These are phyloP conservation scores for Ceratina japonica DNA, from an alignment of 1,140 invertebrate species.

Conservation along the genomic window DNA sequence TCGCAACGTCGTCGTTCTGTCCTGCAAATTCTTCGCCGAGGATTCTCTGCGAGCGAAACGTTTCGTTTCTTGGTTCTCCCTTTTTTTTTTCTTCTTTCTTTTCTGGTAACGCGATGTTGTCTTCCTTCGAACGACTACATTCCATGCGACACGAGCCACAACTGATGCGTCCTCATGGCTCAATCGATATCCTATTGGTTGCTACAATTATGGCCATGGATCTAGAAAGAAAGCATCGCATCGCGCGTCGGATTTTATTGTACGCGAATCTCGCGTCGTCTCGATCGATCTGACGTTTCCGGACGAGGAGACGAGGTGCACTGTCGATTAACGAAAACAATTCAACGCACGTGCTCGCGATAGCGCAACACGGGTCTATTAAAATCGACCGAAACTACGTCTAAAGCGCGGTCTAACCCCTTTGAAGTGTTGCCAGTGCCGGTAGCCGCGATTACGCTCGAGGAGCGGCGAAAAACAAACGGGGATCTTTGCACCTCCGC, in stretches of 20 bases:
- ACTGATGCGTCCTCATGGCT: slow-evolving; percentile 68
- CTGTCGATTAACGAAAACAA: neutral
- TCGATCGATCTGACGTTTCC: slow-evolving; percentile 26
- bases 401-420: neutral
- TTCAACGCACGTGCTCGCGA: neutral
- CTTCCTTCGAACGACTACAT: slow-evolving; percentile 41
- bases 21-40: neutral
- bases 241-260: too few species aligned
- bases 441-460: neutral
- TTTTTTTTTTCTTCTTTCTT: neutral
- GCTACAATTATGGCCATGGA: slow-evolving; percentile 70
- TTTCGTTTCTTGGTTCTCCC: neutral
- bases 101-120: slow-evolving; percentile 9
- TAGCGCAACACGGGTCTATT: neutral
- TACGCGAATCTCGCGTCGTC: neutral
- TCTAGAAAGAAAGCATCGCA: slow-evolving; percentile 67
- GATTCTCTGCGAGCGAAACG: neutral
- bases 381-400: neutral
- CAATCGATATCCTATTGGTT: slow-evolving; percentile 57
- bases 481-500: neutral
- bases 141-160: slow-evolving; percentile 56
- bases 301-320: neutral
- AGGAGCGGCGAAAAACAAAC: neutral
- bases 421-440: slow-evolving; percentile 31
- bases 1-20: slow-evolving; percentile 33